phyloP scores from a whole-genome alignment of 2,888 invertebrate genomes.

The Sphecodes monilicornis region DNA sequence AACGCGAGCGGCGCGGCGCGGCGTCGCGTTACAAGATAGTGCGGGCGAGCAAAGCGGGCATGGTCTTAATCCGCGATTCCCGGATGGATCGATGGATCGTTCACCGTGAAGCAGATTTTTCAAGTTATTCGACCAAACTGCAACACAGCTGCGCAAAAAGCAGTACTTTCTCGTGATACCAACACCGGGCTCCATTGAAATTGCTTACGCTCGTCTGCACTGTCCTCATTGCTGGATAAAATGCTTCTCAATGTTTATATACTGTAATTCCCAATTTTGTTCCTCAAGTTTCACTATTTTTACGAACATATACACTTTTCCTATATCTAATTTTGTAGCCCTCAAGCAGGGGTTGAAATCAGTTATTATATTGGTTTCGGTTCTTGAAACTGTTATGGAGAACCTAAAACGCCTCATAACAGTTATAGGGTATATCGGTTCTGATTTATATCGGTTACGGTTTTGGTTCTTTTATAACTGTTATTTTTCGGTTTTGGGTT shows the following conservation, averaged over 20 bases:
- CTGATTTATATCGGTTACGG: too few relatives aligned
- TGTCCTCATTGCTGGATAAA: background rate
- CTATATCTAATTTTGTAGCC: too few relatives aligned
- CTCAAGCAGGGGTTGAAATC: too few relatives aligned
- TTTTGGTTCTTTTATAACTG: too few relatives aligned
- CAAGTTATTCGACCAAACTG: background rate
- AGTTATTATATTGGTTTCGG: too few relatives aligned
- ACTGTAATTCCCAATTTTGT: too few relatives aligned
- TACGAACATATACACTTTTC: too few relatives aligned
- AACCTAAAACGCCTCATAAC: too few relatives aligned
- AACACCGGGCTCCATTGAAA: background rate
- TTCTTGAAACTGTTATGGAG: too few relatives aligned
- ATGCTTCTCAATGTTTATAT: background rate
- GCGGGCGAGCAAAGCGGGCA: conserved; percentile 11
- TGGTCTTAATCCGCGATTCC: background rate
- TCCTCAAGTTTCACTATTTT: too few relatives aligned
- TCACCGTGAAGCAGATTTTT: background rate
- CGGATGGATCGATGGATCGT: background rate
- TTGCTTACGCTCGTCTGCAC: background rate
- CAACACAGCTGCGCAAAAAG: background rate
- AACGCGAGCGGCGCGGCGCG: conserved; percentile 22
- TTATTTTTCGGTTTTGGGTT: too few relatives aligned
- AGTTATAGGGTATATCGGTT: too few relatives aligned
- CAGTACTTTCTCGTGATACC: background rate
- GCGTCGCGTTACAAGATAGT: conserved; percentile 46